Conservation (phyloP, 2,113 vertebrate species). For the Amphiprion percula region DNA sequence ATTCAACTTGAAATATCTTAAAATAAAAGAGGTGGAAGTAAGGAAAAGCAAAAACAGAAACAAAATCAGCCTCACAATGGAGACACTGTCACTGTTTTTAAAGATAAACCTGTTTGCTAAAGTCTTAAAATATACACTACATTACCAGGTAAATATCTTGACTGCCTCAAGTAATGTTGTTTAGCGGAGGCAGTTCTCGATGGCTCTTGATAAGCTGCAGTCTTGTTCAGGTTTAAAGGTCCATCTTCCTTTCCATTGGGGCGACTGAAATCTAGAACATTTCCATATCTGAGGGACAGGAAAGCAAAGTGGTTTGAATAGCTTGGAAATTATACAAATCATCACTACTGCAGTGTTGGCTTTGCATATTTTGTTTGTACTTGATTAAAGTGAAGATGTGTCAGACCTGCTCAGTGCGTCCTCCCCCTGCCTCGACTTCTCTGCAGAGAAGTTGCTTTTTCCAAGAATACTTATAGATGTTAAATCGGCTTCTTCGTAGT, state of each 20-base stretch:
- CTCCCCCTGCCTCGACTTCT: conserved; percentile 85
- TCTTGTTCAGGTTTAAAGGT: conserved; percentile 85
- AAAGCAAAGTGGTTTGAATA: not conserved
- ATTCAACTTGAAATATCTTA: not conserved
- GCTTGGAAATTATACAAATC: not conserved
- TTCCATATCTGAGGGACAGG: conserved; percentile 86
- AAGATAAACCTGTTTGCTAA: not conserved
- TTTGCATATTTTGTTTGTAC: not conserved
- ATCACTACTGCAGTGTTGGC: not conserved
- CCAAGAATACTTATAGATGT: conserved; percentile 72
- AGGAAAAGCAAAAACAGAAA: not conserved
- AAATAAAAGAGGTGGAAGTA: not conserved
- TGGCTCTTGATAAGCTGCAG: conserved; percentile 85
- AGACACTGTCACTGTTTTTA: too few species aligned
- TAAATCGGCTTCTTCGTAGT: conserved; percentile 87
- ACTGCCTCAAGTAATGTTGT: conserved; percentile 92
- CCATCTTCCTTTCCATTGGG: conserved; percentile 82
- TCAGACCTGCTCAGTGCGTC: conserved; percentile 86
- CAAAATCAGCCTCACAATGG: too few species aligned
- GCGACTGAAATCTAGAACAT: conserved; percentile 90
- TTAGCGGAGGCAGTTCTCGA: conserved; percentile 87
- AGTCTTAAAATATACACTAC: too few species aligned
- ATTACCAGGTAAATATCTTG: conserved; percentile 94
- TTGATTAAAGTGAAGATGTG: not conserved
- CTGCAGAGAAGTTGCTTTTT: conserved; percentile 83